Base-by-base conservation (phyloP, 1,140 invertebrate species). In the Caerostris darwini region DNA sequence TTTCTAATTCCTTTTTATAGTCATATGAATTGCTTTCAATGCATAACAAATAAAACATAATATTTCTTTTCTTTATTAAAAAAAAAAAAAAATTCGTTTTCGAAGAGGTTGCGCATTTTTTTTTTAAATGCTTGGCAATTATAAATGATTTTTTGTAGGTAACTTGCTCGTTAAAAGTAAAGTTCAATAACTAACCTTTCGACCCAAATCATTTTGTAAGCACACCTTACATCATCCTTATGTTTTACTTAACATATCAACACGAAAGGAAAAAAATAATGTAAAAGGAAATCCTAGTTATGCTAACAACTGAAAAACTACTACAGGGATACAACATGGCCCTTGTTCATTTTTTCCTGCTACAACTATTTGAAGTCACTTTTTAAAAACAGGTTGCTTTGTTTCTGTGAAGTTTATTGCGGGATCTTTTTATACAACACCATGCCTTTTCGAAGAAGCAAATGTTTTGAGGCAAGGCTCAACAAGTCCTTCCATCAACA, bases 291-390 rank as follows among this genome's bases (percentile, higher is more conserved):
- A 77, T 12, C 53, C 8, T 12, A 77, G 8, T 50, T 14, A 5
- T 53, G 19, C 8, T 34, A 4, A 77, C 3, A 53, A 34, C 34
- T 34, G 0, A 50, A 14, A 77, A 77, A 77, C 34, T 77, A 50
- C 14, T 53, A 77, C 34, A 77, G 71, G 71, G 53, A 53, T 12
- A 77, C 50, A 77, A 34, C 8, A 50, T 53, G 53, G 50, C 8
- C 50, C 50, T 77, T 77, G 71, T 77, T 53, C 34, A 34, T 77
- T 77, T 77, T 77, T 34, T 50, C 71, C 71, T 77, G 8, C 34
- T 12, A 77, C 34, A 77, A 7, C 71, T 77, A 77, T 77, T 77
- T 77, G 10, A 77, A 34, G 71, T 77, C 71, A 77, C 71, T 12
- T 53, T 50, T 50, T 12, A 19, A 34, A 77, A 77, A 12, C 8